phyloP scores from a whole-genome alignment of 2,113 vertebrate species.

The Gavia stellata region DNA sequence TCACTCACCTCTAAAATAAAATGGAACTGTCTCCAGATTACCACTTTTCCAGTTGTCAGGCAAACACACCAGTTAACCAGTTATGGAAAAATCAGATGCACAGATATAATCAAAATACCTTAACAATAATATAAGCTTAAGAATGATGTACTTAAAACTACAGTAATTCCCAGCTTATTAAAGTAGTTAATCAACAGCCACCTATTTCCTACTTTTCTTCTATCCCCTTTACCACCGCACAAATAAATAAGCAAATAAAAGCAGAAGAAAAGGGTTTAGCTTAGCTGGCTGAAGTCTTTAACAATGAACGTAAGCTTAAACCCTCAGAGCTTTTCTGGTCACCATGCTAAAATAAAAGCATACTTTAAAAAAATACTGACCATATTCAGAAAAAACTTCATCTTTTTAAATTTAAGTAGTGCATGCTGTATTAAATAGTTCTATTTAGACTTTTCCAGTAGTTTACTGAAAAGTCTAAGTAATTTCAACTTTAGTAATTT shows the following conservation, averaged over 20 bases:
- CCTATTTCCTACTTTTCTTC: not conserved
- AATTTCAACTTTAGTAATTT: not conserved
- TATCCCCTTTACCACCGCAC: not conserved
- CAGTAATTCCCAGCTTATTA: not conserved
- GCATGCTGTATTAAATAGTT: not conserved
- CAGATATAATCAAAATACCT: not conserved
- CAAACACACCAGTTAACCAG: not conserved
- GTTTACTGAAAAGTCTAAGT: not conserved
- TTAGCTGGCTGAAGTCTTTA: not conserved
- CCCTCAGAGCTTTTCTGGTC: not conserved
- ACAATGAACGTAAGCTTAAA: not conserved
- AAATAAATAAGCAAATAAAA: not conserved
- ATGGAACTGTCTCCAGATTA: not conserved
- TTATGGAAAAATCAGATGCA: not conserved
- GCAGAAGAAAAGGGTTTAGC: not conserved
- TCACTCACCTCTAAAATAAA: slow-evolving; percentile 47
- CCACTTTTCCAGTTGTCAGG: not conserved
- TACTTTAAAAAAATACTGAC: slow-evolving; percentile 35
- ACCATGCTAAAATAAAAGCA: not conserved
- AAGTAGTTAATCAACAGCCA: not conserved
- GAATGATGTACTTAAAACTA: not conserved
- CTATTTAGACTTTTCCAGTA: not conserved
- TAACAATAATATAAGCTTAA: not conserved
- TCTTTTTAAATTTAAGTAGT: slow-evolving; percentile 2
- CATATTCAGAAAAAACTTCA: not conserved